Conservation (phyloP, 2,888 invertebrate genomes). For the Pollenia labialis region DNA sequence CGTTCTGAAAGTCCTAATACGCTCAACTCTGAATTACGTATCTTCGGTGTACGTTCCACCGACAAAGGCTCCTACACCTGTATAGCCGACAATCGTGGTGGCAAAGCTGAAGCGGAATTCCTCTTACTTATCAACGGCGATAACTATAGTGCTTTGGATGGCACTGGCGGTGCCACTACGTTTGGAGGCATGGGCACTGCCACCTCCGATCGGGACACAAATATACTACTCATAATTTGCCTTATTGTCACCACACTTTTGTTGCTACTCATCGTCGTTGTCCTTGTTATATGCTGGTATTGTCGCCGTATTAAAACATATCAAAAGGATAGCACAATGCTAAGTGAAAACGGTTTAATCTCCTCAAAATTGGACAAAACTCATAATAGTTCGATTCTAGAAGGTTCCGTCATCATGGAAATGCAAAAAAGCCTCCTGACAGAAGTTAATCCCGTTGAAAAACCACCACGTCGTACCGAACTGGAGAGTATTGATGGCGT, state of each 20-base stretch:
- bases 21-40: constrained; percentile 86
- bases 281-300: constrained; percentile 85
- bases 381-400: constrained; percentile 89
- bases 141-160: constrained; percentile 79
- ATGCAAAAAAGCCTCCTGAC: constrained; percentile 94
- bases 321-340: constrained; percentile 85
- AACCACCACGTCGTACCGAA: constrained; percentile 91
- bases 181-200: constrained; percentile 80
- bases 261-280: constrained; percentile 86
- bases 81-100: constrained; percentile 92
- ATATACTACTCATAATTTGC: constrained; percentile 82
- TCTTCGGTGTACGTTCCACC: constrained; percentile 86
- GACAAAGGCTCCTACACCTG: constrained; percentile 92
- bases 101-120: constrained; percentile 90
- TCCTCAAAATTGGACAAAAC: constrained; percentile 85
- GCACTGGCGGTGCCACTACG: constrained; percentile 78
- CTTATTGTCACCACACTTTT: constrained; percentile 86
- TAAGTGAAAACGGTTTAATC: constrained; percentile 83
- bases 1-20: constrained; percentile 74
- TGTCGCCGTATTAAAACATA: constrained; percentile 85
- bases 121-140: constrained; percentile 86
- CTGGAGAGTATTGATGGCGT: constrained; percentile 88
- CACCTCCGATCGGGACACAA: constrained; percentile 84
- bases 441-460: constrained; percentile 93
- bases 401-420: constrained; percentile 91